phyloP scores from a whole-genome alignment of 1,140 invertebrate genomes.

The Orius insidiosus region DNA sequence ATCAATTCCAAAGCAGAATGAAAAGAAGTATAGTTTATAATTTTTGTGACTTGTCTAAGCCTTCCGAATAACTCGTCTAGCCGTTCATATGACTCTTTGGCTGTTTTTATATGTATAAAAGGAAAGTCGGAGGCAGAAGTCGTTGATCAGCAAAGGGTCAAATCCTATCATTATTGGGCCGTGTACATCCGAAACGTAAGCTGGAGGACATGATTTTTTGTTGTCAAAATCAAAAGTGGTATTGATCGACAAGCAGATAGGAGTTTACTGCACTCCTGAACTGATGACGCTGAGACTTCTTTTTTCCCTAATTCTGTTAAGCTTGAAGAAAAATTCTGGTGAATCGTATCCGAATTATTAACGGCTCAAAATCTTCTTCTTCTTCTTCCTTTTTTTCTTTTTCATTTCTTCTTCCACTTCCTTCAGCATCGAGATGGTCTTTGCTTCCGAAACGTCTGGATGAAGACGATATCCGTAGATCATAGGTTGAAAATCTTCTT shows the following conservation, averaged over 20 bases:
- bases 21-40: slow-evolving; percentile 59
- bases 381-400: slow-evolving; percentile 8
- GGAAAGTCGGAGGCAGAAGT: slow-evolving; percentile 91
- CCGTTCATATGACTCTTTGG: slow-evolving; percentile 67
- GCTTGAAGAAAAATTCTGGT: slow-evolving; percentile 69
- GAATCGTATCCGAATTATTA: slow-evolving; percentile 69
- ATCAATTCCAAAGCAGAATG: slow-evolving; percentile 82
- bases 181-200: slow-evolving; percentile 24
- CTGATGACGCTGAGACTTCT: slow-evolving; percentile 24
- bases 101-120: slow-evolving; percentile 81
- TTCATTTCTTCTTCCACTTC: slow-evolving; percentile 81
- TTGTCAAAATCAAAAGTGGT: slow-evolving; percentile 63
- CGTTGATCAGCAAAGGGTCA: slow-evolving; percentile 86
- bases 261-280: slow-evolving; percentile 44
- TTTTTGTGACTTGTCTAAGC: slow-evolving; percentile 64
- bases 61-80: slow-evolving; percentile 64
- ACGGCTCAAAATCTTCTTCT: slow-evolving; percentile 15
- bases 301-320: slow-evolving; percentile 43
- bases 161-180: slow-evolving; percentile 53
- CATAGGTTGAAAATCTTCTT: slow-evolving; percentile 89
- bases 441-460: slow-evolving; percentile 63
- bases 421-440: slow-evolving; percentile 62
- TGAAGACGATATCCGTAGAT: slow-evolving; percentile 81
- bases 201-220: slow-evolving; percentile 41
- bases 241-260: slow-evolving; percentile 59